These are phyloP conservation scores for Beris chalybata DNA, from an alignment of 2,888 invertebrate genomes.

Conservation along the genomic window DNA sequence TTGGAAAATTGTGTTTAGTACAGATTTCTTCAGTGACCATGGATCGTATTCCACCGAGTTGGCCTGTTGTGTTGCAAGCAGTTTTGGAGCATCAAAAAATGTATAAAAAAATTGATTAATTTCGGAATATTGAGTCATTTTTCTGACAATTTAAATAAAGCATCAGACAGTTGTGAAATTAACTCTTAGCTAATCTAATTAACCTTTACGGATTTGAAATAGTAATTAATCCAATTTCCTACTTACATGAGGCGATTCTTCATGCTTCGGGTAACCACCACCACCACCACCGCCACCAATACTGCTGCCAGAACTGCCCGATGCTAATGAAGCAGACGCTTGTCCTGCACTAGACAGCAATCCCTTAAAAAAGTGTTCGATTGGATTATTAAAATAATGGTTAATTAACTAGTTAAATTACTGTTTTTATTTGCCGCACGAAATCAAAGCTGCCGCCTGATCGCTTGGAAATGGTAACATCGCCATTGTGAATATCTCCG, in stretches of 20 bases:
- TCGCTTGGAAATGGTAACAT: slow-evolving; percentile 48
- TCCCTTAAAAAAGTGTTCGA: slow-evolving; percentile 40
- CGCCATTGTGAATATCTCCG: slow-evolving; percentile 45
- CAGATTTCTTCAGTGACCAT: slow-evolving; percentile 79
- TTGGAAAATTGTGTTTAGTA: slow-evolving; percentile 79
- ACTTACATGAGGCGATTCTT: slow-evolving; percentile 33
- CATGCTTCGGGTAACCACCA: slow-evolving; percentile 33
- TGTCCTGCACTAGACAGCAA: slow-evolving; percentile 52
- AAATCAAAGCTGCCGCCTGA: slow-evolving; percentile 53
- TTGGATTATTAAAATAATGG: not conserved
- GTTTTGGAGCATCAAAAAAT: slow-evolving; percentile 1
- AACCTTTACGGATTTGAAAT: slow-evolving; percentile 14
- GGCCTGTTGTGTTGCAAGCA: slow-evolving; percentile 43
- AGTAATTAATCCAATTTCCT: not conserved
- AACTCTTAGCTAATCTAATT: not conserved
- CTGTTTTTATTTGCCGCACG: slow-evolving; percentile 51
- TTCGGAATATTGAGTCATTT: too few relatives aligned
- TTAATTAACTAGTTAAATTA: slow-evolving; percentile 26
- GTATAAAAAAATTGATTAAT: not conserved
- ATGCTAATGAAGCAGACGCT: slow-evolving; percentile 55
- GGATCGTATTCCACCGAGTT: slow-evolving; percentile 62
- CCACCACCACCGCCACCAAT: slow-evolving; percentile 44
- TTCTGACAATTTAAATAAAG: not conserved
- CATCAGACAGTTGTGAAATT: not conserved
- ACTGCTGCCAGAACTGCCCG: slow-evolving; percentile 53